Conservation (phyloP, 2,113 vertebrate species). For the Lonchura striata region DNA sequence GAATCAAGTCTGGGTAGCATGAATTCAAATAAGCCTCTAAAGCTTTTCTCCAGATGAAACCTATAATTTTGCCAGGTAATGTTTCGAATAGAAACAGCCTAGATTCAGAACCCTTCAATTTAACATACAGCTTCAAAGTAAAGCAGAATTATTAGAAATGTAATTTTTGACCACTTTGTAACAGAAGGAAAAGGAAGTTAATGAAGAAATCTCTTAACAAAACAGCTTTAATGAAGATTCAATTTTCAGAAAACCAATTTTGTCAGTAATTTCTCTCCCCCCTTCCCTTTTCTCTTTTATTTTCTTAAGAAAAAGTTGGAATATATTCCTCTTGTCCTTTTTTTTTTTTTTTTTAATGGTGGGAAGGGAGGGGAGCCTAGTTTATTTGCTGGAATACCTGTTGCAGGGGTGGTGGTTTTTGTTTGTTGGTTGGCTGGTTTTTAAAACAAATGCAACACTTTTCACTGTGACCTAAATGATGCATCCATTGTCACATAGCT, state of each 20-base stretch:
- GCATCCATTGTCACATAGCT: not conserved
- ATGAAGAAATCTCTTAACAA: not conserved
- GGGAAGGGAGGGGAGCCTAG: not conserved
- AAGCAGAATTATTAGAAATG: not conserved
- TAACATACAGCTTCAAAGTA: not conserved
- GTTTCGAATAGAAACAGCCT: not conserved
- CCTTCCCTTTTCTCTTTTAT: not conserved
- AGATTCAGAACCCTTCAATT: not conserved
- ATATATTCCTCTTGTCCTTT: not conserved
- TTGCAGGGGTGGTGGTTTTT: not conserved
- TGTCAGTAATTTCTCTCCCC: not conserved
- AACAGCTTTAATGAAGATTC: not conserved
- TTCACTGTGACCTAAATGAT: not conserved
- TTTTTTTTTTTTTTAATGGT: not conserved
- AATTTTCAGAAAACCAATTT: not conserved
- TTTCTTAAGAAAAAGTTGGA: not conserved
- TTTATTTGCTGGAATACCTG: not conserved
- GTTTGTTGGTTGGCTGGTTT: not conserved
- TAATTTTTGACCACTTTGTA: not conserved
- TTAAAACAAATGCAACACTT: not conserved
- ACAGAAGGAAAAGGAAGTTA: not conserved
- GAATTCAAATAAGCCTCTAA: not conserved
- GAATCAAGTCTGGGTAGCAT: not conserved
- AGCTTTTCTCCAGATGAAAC: not conserved
- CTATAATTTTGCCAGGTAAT: not conserved